A percentile compares a stretch with the other conserved stretches of the same genome.
These are phyloP conservation scores for Morbakka virulenta DNA, from an alignment of 30 jellyfish, hydroid and myxozoan species.

Conservation along the genomic window DNA sequence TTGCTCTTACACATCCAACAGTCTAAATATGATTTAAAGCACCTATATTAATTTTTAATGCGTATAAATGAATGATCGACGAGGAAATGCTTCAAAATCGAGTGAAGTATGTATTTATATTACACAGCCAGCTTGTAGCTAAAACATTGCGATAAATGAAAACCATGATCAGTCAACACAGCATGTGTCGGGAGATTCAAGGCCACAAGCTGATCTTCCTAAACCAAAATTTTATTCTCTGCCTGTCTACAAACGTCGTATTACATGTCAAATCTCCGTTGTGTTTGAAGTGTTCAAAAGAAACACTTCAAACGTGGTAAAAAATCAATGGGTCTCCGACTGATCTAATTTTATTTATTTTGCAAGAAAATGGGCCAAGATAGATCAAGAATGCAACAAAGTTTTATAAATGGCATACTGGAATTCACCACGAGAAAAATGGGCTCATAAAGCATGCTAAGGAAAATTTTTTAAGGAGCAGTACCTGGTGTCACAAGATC, in stretches of 20 bases:
- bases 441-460: constrained; percentile 36
- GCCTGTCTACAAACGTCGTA: neutral
- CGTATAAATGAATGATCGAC: constrained; percentile 3
- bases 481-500: constrained; percentile 47
- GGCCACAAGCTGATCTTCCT: constrained; percentile 12
- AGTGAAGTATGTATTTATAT: neutral
- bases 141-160: constrained; percentile 19
- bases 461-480: constrained; percentile 27
- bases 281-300: neutral
- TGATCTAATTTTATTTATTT: constrained; percentile 5
- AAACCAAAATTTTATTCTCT: constrained; percentile 3
- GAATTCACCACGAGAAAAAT: neutral
- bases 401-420: constrained; percentile 3
- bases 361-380: constrained; percentile 21
- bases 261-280: constrained; percentile 5
- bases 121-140: constrained; percentile 6
- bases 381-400: constrained; percentile 11
- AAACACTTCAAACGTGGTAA: neutral
- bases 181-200: neutral
- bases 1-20: constrained; percentile 12
- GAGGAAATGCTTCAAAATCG: constrained; percentile 13
- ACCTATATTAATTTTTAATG: constrained; percentile 1
- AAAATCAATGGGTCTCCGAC: constrained; percentile 9
- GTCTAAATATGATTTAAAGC: constrained; percentile 10
- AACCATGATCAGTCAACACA: constrained; percentile 25